A percentile compares a stretch with the other conserved stretches of the same genome.
These are phyloP conservation scores for Poecilia gillii DNA, from an alignment of 2,797 vertebrate genomes.

Conservation along the genomic window DNA sequence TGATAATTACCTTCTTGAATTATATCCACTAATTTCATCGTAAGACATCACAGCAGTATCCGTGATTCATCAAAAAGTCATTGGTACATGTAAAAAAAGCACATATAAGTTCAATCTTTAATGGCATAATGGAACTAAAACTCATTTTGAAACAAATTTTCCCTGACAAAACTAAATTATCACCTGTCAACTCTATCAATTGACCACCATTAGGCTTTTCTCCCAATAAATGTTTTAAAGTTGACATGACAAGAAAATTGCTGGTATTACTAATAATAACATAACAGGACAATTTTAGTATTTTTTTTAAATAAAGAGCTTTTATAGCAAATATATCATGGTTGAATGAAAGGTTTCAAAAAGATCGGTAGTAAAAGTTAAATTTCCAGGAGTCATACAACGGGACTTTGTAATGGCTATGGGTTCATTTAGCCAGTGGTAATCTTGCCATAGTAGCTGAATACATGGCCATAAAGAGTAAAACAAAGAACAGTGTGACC, in stretches of 20 bases:
- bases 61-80: background rate
- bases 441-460: slow-evolving; percentile 26
- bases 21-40: slow-evolving; percentile 14
- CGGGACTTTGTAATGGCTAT: slow-evolving; percentile 7
- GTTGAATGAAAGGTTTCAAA: background rate
- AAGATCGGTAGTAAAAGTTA: background rate
- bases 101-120: background rate
- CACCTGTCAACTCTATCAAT: background rate
- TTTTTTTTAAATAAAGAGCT: background rate
- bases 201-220: slow-evolving; percentile 6
- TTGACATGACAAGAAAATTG: slow-evolving; percentile 4
- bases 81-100: background rate
- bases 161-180: slow-evolving; percentile 9
- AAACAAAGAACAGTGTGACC: slow-evolving; percentile 55
- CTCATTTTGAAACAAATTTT: background rate
- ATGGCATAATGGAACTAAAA: background rate
- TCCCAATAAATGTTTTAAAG: slow-evolving; percentile 1
- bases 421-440: slow-evolving; percentile 21
- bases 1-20: slow-evolving; percentile 29
- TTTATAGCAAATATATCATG: background rate
- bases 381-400: background rate
- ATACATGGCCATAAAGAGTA: slow-evolving; percentile 33
- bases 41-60: slow-evolving; percentile 8
- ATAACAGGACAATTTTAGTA: background rate
- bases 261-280: slow-evolving; percentile 2